phyloP scores from a whole-genome alignment of 1,140 invertebrate species.

The Gyrodactylus salaris region DNA sequence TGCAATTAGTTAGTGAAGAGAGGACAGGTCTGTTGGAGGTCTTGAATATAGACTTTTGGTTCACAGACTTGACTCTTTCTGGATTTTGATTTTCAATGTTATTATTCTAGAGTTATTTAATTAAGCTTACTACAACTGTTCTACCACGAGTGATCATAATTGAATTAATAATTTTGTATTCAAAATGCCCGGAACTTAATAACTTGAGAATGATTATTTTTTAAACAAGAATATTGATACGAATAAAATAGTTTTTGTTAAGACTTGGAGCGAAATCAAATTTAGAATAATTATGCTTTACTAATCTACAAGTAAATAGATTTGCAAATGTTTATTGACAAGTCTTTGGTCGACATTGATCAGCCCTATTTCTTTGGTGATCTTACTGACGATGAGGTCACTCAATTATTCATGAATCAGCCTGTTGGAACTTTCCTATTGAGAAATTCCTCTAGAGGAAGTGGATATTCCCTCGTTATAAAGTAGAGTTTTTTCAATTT shows the following conservation, averaged over 20 bases:
- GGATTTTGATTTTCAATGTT: background rate
- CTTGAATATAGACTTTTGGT: background rate
- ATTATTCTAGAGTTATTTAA: background rate
- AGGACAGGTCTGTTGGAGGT: background rate
- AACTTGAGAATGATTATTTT: too few relatives aligned
- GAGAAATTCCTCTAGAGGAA: background rate
- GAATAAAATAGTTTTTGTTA: too few relatives aligned
- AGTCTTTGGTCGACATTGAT: background rate
- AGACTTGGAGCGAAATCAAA: too few relatives aligned
- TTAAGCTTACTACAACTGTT: background rate
- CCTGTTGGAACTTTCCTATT: background rate
- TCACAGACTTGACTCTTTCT: background rate
- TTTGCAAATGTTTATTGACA: too few relatives aligned
- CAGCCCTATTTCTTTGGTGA: background rate
- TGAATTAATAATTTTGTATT: too few relatives aligned
- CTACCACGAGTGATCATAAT: background rate
- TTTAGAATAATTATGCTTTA: too few relatives aligned
- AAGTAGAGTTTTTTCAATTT: background rate
- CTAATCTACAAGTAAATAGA: too few relatives aligned
- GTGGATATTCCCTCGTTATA: background rate
- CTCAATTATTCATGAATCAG: background rate
- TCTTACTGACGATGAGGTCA: background rate
- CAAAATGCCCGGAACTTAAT: too few relatives aligned
- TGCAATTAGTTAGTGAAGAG: background rate
- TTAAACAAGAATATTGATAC: too few relatives aligned